Base-by-base conservation (phyloP, 2,888 invertebrate genomes). In the Escarpia spicata region DNA sequence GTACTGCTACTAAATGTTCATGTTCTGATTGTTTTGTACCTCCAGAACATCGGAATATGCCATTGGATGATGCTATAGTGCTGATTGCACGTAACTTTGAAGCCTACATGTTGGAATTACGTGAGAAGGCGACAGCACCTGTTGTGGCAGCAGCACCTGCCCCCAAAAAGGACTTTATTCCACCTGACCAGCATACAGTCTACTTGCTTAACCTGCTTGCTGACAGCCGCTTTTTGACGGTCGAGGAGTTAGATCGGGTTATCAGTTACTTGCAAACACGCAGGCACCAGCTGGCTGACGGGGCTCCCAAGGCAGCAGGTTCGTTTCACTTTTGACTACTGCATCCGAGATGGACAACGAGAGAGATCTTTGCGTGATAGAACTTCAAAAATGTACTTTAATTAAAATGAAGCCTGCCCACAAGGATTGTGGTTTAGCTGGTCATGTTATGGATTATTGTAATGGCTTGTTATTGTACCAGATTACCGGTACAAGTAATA, bases 31-130 rank as follows among this genome's bases (percentile, higher is more conserved):
- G 75, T 75, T 52, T 75, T 75, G n/a, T 75, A 26, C 75, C 75
- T 75, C 75, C 75, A 98, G 99, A 99, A 96, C 99, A 99, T 96
- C 98, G 99, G 95, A 99, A 99, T 97, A 99, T 99, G 98, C 99
- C 99, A 0, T 96, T 99, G 90, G 99, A 99, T 93, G 99, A 99
- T 96, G 98, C 99, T 0, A 97, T 99, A 93, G 97, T 97, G 94
- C 97, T 99, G 94, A 97, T 99, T 58, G 97, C 97, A 12, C 95
- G 96, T 93, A 97, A 96, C 95, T 97, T 96, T 95, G 96, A 96
- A 93, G 95, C 95, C 91, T 96, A 96, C 94, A 94, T 95, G 92
- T 94, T 95, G 93, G 93, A 94, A 37, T 75, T 75, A 75, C 75
- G 75, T 26, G 95, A 95, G 92, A 95, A 96, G 93, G 94, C 95